Evolutionary conservation across 2,113 vertebrate species (phyloP), one percentile per base, ranked within the genome.

Genomic region (Osmerus eperlanus): DNA sequence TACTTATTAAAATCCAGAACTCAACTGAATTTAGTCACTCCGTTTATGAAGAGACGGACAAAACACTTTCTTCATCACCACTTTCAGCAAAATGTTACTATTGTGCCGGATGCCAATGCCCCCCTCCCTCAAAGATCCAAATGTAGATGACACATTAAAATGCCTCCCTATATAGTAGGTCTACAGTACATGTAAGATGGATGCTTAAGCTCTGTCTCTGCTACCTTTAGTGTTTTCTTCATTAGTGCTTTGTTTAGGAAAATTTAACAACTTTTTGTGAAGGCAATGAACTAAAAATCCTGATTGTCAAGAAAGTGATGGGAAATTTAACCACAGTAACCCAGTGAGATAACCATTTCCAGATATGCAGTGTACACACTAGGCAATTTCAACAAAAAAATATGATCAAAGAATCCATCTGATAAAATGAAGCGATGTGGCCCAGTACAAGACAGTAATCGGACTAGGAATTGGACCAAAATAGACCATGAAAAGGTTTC

Each of bases 351-450:
- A 63, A 52, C 59, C 60, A 64, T 75, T 78, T 71, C 80, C 23
- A 54, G 21, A 3, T 68, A 19, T 77, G 68, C 82, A 78, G 70
- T 71, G 62, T 69, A 67, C 71, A 79, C 68, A 65, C 77, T 67
- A 67, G 83, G 75, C 73, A 47, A 12, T 12, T 47, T 47, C 7
- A 47, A 11, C 7, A 11, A 47, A 12, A 47, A 47, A 47, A 47
- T 47, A 47, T 2, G n/a, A 68, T 76, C 59, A 68, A 82, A 77
- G n/a, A 32, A 53, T 12, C 9, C 54, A 75, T 71, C 55, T 68
- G 59, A 69, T 54, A 72, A 71, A 65, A 67, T 59, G 75, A 68
- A 70, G 55, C 36, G 14, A 54, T 18, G 78, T 74, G 53, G 75
- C 83, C 78, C 78, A 53, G 68, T 67, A 72, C 67, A 16, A 74